Percentiles rank a stretch among this genome's conserved stretches.
These are phyloP conservation scores for Dynastes tityus DNA, from an alignment of 2,888 invertebrate species.

Conservation along the genomic window DNA sequence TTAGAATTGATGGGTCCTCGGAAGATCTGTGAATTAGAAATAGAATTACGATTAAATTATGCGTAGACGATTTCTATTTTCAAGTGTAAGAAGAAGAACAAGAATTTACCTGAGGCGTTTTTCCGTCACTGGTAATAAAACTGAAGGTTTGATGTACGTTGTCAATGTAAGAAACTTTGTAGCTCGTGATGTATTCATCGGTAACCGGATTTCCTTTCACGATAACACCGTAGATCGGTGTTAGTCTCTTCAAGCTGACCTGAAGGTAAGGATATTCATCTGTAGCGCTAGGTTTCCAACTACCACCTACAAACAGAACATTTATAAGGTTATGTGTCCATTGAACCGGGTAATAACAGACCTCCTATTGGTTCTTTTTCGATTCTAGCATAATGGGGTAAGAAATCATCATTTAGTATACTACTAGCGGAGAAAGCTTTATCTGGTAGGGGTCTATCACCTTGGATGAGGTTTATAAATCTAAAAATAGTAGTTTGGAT, in stretches of 20 bases:
- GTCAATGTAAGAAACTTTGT: conserved; percentile 82
- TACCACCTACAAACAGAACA: conserved; percentile 70
- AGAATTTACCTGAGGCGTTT: conserved; percentile 70
- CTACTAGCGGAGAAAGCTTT: conserved; percentile 77
- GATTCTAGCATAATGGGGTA: conserved; percentile 74
- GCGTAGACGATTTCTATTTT: background rate
- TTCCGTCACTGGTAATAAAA: conserved; percentile 56
- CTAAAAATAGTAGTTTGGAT: conserved; percentile 52
- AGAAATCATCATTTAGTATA: conserved; percentile 70
- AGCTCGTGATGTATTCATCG: conserved; percentile 85
- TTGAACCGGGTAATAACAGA: conserved; percentile 42
- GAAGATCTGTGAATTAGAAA: conserved; percentile 73
- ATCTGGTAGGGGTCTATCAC: conserved; percentile 71
- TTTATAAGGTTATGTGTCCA: background rate
- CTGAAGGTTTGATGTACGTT: conserved; percentile 66
- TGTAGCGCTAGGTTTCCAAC: conserved; percentile 79
- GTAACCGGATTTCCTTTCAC: conserved; percentile 81
- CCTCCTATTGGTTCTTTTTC: conserved; percentile 64
- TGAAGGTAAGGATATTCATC: conserved; percentile 81
- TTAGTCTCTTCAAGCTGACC: conserved; percentile 74
- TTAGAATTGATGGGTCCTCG: conserved; percentile 80
- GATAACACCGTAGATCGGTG: conserved; percentile 83
- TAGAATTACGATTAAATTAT: background rate
- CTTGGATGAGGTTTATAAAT: conserved; percentile 71
- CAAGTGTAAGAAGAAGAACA: too few species aligned